phyloP scores from a whole-genome alignment of 2,113 vertebrate species.

The Turnix velox region DNA sequence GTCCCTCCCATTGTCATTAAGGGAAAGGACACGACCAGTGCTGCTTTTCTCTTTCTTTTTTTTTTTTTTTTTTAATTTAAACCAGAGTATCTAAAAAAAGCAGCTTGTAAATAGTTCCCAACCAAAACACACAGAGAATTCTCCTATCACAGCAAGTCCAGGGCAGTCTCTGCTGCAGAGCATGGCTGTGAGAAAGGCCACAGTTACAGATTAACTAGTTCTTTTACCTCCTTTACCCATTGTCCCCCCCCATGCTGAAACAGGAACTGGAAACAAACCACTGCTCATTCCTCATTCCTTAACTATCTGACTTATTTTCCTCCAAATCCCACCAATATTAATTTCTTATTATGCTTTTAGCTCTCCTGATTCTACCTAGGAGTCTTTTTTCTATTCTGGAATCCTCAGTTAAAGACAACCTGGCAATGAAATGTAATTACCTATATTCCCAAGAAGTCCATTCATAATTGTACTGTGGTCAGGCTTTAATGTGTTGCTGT shows the following conservation, averaged over 20 bases:
- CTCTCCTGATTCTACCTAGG: background rate
- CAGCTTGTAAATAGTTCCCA: conserved; percentile 12
- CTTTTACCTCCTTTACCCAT: background rate
- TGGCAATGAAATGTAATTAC: conserved; percentile 73
- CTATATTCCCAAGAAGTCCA: conserved; percentile 92
- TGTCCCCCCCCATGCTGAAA: background rate
- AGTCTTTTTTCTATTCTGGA: background rate
- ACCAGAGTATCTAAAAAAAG: background rate
- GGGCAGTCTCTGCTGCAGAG: background rate
- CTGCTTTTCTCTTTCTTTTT: background rate
- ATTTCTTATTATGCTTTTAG: background rate
- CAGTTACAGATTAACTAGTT: conserved; percentile 67
- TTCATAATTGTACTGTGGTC: conserved; percentile 88
- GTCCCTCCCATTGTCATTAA: background rate
- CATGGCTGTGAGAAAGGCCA: background rate
- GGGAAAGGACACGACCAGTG: background rate
- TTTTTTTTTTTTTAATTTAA: background rate
- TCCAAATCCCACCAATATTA: background rate
- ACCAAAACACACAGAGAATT: conserved; percentile 20
- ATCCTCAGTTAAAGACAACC: background rate
- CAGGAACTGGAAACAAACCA: background rate
- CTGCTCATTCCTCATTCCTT: background rate
- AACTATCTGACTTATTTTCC: background rate
- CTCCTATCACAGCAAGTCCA: background rate
- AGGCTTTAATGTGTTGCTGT: conserved; percentile 84